Conservation (phyloP, 2,113 vertebrate genomes). For the Hoplias malabaricus region DNA sequence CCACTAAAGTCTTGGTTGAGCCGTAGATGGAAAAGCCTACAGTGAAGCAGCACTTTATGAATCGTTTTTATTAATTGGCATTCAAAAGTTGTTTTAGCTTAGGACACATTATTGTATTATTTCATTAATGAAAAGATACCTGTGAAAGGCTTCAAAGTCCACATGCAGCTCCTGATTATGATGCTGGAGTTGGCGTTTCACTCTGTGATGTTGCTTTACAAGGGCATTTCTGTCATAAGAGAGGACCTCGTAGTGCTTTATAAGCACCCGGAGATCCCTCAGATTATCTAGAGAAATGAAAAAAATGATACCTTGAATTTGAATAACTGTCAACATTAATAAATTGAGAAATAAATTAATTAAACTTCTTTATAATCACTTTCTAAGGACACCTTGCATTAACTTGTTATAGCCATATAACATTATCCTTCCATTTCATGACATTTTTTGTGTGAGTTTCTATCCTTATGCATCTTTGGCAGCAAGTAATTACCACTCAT, state of each 20-base stretch:
- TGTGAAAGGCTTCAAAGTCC: conserved; percentile 70
- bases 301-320: neutral
- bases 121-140: neutral
- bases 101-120: neutral
- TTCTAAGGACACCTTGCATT: neutral
- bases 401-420: neutral
- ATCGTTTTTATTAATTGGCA: neutral
- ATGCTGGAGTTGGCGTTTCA: conserved; percentile 45
- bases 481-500: too few relatives aligned
- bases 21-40: conserved; percentile 69
- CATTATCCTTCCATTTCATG: too few relatives aligned
- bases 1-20: conserved; percentile 61
- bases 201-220: conserved; percentile 62
- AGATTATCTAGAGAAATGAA: conserved; percentile 50
- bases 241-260: conserved; percentile 67
- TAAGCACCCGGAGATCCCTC: conserved; percentile 58
- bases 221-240: conserved; percentile 61
- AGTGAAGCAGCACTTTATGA: neutral
- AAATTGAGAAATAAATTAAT: neutral
- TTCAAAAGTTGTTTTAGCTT: neutral
- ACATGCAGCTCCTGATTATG: conserved; percentile 54
- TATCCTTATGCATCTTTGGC: too few relatives aligned
- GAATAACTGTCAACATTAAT: neutral
- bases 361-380: neutral
- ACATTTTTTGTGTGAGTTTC: too few relatives aligned